A percentile compares a stretch with the other conserved stretches of the same genome.
phyloP scores from a whole-genome alignment of 2,797 vertebrate genomes.

The Hapalemur alaotrensis region DNA sequence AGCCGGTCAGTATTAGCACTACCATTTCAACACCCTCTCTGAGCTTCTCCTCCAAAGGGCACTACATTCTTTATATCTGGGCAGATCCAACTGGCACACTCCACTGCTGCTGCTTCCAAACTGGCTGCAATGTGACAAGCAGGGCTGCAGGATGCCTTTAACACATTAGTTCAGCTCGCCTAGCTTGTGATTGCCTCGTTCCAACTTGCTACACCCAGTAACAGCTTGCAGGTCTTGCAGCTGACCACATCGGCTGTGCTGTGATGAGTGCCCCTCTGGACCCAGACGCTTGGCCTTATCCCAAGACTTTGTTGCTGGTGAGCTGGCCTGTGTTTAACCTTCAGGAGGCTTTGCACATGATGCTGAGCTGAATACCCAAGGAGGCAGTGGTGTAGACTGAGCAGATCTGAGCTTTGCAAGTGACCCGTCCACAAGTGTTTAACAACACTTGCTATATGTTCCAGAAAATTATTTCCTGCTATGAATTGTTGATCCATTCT shows the following conservation, averaged over 20 bases:
- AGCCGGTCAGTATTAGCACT: background rate
- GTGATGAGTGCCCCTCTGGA: background rate
- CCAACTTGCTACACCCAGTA: background rate
- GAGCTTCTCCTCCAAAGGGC: background rate
- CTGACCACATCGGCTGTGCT: background rate
- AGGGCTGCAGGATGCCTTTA: background rate
- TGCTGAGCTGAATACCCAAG: background rate
- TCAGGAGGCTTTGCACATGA: background rate
- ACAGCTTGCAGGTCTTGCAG: background rate
- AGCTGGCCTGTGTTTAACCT: background rate
- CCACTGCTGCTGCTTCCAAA: background rate
- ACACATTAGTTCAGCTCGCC: background rate
- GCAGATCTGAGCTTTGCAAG: background rate
- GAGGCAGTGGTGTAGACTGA: background rate
- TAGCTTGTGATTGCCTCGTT: background rate
- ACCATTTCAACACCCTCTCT: background rate
- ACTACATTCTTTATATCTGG: background rate
- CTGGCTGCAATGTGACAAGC: background rate
- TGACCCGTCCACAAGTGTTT: background rate
- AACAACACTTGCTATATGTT: background rate
- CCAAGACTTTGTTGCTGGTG: background rate
- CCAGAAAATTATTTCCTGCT: background rate
- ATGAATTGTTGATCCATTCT: background rate
- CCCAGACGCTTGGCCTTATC: background rate
- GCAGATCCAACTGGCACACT: background rate